Evolutionary conservation across 2,797 vertebrate genomes (phyloP).

Genomic region (Bradypus variegatus): DNA sequence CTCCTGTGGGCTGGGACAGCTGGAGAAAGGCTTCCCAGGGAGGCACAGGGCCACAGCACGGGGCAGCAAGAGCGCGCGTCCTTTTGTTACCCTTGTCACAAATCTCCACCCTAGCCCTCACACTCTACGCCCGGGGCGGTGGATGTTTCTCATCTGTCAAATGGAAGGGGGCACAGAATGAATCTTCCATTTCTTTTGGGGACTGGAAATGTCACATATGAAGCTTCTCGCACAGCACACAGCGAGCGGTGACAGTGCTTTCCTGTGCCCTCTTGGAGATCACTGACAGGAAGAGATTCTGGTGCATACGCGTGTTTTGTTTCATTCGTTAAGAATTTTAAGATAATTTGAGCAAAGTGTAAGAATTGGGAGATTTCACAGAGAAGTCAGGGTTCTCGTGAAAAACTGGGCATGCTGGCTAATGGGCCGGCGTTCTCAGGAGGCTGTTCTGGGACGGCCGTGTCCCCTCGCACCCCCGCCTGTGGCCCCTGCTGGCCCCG

Average conservation of each 20-base stretch:
- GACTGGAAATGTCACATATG: fast-evolving
- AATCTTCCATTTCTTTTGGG: no score
- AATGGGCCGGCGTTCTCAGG: no score
- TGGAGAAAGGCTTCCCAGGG: no score
- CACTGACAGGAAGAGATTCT: background rate
- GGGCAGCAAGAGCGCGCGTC: no score
- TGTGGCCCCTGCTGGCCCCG: no score
- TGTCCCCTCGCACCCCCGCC: no score
- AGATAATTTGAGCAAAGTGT: background rate
- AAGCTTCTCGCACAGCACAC: background rate
- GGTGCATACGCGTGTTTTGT: no score
- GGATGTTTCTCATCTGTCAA: background rate
- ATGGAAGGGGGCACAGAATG: no score
- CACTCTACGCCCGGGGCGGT: fast-evolving
- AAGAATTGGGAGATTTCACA: background rate
- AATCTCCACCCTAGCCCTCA: background rate
- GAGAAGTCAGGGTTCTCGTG: background rate
- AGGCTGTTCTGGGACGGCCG: no score
- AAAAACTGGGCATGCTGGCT: background rate
- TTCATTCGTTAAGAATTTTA: background rate
- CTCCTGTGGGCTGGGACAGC: no score
- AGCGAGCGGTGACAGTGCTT: fast-evolving
- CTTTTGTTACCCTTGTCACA: background rate
- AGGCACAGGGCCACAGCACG: fast-evolving
- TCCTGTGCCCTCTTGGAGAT: fast-evolving